Conservation (phyloP, 2,888 invertebrate species). For the Sceliomorpha sp. region DNA sequence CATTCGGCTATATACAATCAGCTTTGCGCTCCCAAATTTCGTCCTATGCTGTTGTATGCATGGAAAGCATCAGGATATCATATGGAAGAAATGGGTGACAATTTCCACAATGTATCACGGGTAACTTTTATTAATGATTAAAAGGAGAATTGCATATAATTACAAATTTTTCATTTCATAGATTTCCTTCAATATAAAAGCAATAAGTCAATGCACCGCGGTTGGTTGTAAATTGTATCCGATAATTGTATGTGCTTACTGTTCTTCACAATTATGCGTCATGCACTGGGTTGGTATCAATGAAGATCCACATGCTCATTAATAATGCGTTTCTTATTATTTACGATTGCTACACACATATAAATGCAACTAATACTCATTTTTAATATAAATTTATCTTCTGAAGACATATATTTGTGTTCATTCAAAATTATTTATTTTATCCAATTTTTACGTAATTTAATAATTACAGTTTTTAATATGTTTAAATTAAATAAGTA, state of each 20-base stretch:
- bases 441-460: no score
- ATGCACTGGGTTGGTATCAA: not conserved
- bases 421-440: no score
- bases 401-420: no score
- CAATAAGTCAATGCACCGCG: not conserved
- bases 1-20: conserved; percentile 12
- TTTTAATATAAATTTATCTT: no score
- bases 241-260: not conserved
- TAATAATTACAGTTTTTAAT: no score
- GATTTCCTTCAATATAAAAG: not conserved
- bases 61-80: conserved; percentile 9
- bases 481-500: no score
- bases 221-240: not conserved
- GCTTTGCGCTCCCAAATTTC: not conserved
- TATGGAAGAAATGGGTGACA: not conserved
- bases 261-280: not conserved
- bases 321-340: no score
- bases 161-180: not conserved
- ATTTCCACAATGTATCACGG: not conserved
- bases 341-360: no score
- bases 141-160: no score
- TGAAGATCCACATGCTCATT: not conserved
- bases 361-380: no score
- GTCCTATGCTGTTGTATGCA: conserved; percentile 3
- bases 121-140: not conserved